Percentiles rank a stretch among this genome's conserved stretches.
Conservation (phyloP, 2,113 vertebrate genomes). For the Notothenia coriiceps region DNA sequence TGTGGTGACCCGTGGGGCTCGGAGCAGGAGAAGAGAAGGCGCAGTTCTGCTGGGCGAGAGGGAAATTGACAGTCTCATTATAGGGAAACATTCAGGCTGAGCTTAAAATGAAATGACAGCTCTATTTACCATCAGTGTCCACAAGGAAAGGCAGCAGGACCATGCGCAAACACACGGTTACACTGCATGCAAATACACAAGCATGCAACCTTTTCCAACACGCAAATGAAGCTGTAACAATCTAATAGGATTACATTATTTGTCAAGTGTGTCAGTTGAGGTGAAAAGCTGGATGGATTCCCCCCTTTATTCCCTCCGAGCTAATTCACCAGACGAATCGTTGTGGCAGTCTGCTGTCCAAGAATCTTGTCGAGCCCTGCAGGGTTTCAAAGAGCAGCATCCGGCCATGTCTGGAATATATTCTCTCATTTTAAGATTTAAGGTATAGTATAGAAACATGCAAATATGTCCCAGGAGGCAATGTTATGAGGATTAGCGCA, state of each 20-base stretch:
- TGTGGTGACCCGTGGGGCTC: slow-evolving; percentile 43
- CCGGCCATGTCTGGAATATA: slow-evolving; percentile 5
- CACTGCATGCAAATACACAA: slow-evolving; percentile 1
- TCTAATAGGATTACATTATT: slow-evolving; percentile 48
- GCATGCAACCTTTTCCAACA: slow-evolving; percentile 10
- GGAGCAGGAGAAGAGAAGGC: slow-evolving; percentile 4
- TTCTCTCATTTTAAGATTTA: slow-evolving; percentile 26
- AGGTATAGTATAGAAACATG: background rate
- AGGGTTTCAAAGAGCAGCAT: slow-evolving; percentile 23
- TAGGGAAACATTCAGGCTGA: slow-evolving; percentile 47
- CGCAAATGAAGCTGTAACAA: background rate
- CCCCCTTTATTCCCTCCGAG: slow-evolving; percentile 30
- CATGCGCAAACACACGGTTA: background rate
- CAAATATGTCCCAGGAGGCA: background rate
- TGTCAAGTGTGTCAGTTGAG: slow-evolving; percentile 39
- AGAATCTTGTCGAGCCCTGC: slow-evolving; percentile 20
- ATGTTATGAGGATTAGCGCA: slow-evolving; percentile 8
- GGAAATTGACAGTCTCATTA: slow-evolving; percentile 74
- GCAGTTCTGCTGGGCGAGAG: slow-evolving; percentile 26
- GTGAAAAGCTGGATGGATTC: slow-evolving; percentile 41
- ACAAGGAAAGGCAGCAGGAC: slow-evolving; percentile 5
- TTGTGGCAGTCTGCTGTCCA: slow-evolving; percentile 16
- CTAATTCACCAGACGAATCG: slow-evolving; percentile 39
- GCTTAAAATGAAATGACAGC: slow-evolving; percentile 71
- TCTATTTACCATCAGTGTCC: slow-evolving; percentile 63